Conservation (phyloP, 2,888 invertebrate genomes). For the Stenichneumon culpator region DNA sequence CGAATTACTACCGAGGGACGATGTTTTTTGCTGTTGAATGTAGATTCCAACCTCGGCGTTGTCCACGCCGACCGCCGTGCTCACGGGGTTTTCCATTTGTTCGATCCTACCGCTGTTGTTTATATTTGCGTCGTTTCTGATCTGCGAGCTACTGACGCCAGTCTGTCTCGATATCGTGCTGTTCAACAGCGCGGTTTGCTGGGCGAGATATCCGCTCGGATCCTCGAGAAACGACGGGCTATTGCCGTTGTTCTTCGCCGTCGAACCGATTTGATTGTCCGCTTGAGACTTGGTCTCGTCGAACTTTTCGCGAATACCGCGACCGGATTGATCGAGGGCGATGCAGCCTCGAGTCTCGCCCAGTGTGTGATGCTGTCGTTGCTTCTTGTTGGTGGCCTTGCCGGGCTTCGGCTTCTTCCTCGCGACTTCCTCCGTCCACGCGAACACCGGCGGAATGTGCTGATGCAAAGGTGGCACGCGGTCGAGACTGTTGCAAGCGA, state of each 20-base stretch:
- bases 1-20: conserved; percentile 76
- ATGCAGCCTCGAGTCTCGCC: conserved; percentile 71
- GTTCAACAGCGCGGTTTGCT: conserved; percentile 94
- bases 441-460: conserved; percentile 87
- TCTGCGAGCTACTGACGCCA: conserved; percentile 84
- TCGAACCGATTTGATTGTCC: conserved; percentile 69
- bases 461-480: conserved; percentile 91
- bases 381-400: conserved; percentile 86
- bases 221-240: conserved; percentile 96
- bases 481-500: conserved; percentile 88
- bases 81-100: conserved; percentile 72
- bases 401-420: conserved; percentile 87
- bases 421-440: conserved; percentile 87
- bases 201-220: conserved; percentile 95
- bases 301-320: conserved; percentile 72
- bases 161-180: conserved; percentile 92
- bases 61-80: conserved; percentile 64
- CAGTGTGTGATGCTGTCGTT: conserved; percentile 76
- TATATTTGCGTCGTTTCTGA: conserved; percentile 58
- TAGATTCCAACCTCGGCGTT: conserved; percentile 71
- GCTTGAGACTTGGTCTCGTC: conserved; percentile 54
- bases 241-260: conserved; percentile 81
- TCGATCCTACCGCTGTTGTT: conserved; percentile 65
- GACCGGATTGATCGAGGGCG: conserved; percentile 75
- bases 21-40: conserved; percentile 82